Conservation (phyloP, 2,797 vertebrate genomes). For the Enteromius fasciolatus region DNA sequence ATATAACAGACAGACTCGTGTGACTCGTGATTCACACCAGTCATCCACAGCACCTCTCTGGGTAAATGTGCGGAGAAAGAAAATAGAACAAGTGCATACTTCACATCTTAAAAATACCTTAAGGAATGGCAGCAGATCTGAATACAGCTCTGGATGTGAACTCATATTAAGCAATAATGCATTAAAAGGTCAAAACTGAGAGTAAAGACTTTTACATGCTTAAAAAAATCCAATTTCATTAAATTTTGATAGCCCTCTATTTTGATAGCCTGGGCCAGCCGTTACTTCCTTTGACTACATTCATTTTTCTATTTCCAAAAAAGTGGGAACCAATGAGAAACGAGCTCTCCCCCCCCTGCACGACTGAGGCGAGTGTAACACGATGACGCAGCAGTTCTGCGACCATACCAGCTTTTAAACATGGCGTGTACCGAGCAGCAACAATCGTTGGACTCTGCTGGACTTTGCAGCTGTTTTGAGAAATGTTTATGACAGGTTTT, state of each 20-base stretch:
- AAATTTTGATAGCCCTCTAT: too few species aligned
- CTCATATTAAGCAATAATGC: background rate
- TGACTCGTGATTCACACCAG: constrained; percentile 22
- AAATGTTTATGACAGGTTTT: too few species aligned
- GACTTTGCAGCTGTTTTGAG: too few species aligned
- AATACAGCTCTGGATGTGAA: background rate
- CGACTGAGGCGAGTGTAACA: too few species aligned
- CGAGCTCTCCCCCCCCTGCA: too few species aligned
- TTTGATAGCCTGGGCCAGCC: background rate
- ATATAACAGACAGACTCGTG: constrained; percentile 12
- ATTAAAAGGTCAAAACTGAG: background rate
- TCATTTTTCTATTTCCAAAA: too few species aligned
- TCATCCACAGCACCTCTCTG: constrained; percentile 15
- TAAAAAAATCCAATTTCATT: background rate
- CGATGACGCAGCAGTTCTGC: too few species aligned
- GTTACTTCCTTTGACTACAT: too few species aligned
- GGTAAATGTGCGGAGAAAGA: constrained; percentile 3
- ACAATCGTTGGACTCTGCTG: too few species aligned
- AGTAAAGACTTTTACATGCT: background rate
- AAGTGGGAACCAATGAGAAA: too few species aligned
- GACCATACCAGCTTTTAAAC: too few species aligned
- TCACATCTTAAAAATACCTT: background rate
- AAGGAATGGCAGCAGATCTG: background rate
- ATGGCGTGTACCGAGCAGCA: too few species aligned
- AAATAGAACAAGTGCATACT: constrained; percentile 6